A percentile compares a stretch with the other conserved stretches of the same genome.
phyloP scores from a whole-genome alignment of 2,113 vertebrate genomes.

The Gymnobelideus leadbeateri region DNA sequence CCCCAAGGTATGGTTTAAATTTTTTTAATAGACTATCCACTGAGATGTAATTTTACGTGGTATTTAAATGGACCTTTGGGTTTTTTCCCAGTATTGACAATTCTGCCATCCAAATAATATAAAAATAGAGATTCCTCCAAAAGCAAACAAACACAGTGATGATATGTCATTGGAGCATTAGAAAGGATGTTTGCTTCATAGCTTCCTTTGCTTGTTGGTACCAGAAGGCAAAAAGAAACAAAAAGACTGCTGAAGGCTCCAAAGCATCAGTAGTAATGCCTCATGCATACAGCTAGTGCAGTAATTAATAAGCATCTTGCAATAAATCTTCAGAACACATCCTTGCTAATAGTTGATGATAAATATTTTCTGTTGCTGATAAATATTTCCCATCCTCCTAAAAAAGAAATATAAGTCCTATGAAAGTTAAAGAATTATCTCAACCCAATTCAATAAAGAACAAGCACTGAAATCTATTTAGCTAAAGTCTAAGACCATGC shows the following conservation, averaged over 20 bases:
- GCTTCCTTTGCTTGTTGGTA: conserved; percentile 26
- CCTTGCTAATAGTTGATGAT: conserved; percentile 27
- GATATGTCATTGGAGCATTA: conserved; percentile 11
- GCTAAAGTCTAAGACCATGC: conserved; percentile 18
- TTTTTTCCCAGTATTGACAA: conserved; percentile 17
- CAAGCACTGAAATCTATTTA: neutral
- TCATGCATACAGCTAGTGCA: conserved; percentile 25
- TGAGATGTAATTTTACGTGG: conserved; percentile 61
- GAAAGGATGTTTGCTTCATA: conserved; percentile 5
- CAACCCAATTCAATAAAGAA: conserved; percentile 20
- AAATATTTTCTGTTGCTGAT: neutral
- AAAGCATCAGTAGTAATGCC: conserved; percentile 37
- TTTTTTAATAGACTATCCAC: conserved; percentile 70
- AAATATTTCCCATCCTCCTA: conserved; percentile 41
- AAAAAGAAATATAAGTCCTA: conserved; percentile 49
- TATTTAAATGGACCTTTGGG: conserved; percentile 49
- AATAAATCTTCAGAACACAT: conserved; percentile 30
- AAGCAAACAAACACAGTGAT: neutral
- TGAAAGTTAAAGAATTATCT: neutral
- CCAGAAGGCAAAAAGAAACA: conserved; percentile 7
- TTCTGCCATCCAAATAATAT: neutral
- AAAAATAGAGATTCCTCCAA: conserved; percentile 36
- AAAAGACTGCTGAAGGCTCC: conserved; percentile 52
- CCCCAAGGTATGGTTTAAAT: conserved; percentile 77
- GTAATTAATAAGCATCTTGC: neutral